These are phyloP conservation scores for Drosophila leontia DNA, from an alignment of 1,140 invertebrate genomes.

Conservation along the genomic window DNA sequence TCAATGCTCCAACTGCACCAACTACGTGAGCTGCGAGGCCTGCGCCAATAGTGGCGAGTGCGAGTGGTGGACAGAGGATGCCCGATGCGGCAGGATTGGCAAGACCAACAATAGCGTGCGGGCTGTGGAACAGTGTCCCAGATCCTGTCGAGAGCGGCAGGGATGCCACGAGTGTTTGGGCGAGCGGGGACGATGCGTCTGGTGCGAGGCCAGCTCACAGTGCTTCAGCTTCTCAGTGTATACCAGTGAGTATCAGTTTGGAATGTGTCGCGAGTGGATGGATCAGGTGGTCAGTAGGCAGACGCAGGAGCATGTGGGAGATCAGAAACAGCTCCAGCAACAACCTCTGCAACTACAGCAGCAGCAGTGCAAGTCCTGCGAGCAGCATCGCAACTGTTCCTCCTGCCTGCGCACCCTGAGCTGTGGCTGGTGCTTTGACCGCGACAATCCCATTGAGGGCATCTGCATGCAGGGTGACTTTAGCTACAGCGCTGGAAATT, in stretches of 20 bases:
- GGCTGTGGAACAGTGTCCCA: slow-evolving; percentile 88
- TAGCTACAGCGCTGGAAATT: slow-evolving; percentile 89
- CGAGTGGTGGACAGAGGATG: slow-evolving; percentile 95
- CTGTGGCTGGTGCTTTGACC: slow-evolving; percentile 97
- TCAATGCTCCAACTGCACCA: slow-evolving; percentile 94
- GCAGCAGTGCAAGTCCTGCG: slow-evolving; percentile 93
- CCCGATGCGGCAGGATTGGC: slow-evolving; percentile 92
- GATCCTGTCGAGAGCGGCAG: slow-evolving; percentile 90
- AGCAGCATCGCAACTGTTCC: slow-evolving; percentile 91
- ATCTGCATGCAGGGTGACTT: slow-evolving; percentile 92
- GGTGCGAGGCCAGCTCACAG: slow-evolving; percentile 96
- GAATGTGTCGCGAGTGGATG: slow-evolving; percentile 96
- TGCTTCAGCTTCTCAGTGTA: slow-evolving; percentile 98
- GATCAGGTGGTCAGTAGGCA: slow-evolving; percentile 89
- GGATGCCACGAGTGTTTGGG: slow-evolving; percentile 94
- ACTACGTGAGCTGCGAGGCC: slow-evolving; percentile 93
- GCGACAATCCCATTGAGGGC: slow-evolving; percentile 94
- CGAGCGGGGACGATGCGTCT: slow-evolving; percentile 94
- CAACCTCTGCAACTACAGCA: slow-evolving; percentile 65
- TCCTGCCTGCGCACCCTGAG: slow-evolving; percentile 92
- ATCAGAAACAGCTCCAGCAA: slow-evolving; percentile 15
- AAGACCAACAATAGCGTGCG: slow-evolving; percentile 89
- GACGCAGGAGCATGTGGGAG: slow-evolving; percentile 65
- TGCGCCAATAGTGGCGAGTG: slow-evolving; percentile 89
- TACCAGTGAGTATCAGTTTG: slow-evolving; percentile 96